phyloP scores from a whole-genome alignment of 2,888 invertebrate species.

The Pyrrhia umbra region DNA sequence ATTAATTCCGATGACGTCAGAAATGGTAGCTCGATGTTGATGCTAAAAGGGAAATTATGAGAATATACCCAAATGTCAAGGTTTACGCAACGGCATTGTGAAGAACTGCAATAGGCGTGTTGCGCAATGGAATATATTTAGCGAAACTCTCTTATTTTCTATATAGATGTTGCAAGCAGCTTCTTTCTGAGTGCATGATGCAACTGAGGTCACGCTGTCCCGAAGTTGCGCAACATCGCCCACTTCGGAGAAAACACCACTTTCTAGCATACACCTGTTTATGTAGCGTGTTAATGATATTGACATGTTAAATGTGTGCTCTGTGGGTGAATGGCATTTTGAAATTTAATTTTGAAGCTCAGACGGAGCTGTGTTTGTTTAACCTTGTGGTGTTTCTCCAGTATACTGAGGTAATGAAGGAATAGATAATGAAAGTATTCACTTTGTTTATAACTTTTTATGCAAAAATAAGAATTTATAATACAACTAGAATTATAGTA shows the following conservation, averaged over 20 bases:
- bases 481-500: constrained; percentile 88
- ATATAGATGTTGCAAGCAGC: constrained; percentile 82
- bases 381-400: constrained; percentile 30
- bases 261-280: constrained; percentile 83
- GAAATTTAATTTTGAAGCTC: constrained; percentile 46
- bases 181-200: constrained; percentile 81
- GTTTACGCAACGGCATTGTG: constrained; percentile 82
- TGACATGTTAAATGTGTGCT: constrained; percentile 65
- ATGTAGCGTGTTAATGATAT: constrained; percentile 69
- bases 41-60: constrained; percentile 70
- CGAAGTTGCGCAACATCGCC: constrained; percentile 77
- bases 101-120: constrained; percentile 75
- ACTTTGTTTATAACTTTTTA: constrained; percentile 77
- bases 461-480: constrained; percentile 88
- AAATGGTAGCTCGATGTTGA: constrained; percentile 9
- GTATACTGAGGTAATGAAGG: constrained; percentile 8
- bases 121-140: constrained; percentile 84
- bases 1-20: constrained; percentile 50
- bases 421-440: constrained; percentile 41
- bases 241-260: constrained; percentile 81
- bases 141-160: constrained; percentile 85
- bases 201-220: constrained; percentile 85
- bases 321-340: constrained; percentile 53
- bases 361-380: constrained; percentile 27
- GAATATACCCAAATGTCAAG: constrained; percentile 77